Percentiles rank a stretch among this genome's conserved stretches.
Evolutionary conservation across 2,113 vertebrate genomes (phyloP).

Genomic region (Amphiprion percula): DNA sequence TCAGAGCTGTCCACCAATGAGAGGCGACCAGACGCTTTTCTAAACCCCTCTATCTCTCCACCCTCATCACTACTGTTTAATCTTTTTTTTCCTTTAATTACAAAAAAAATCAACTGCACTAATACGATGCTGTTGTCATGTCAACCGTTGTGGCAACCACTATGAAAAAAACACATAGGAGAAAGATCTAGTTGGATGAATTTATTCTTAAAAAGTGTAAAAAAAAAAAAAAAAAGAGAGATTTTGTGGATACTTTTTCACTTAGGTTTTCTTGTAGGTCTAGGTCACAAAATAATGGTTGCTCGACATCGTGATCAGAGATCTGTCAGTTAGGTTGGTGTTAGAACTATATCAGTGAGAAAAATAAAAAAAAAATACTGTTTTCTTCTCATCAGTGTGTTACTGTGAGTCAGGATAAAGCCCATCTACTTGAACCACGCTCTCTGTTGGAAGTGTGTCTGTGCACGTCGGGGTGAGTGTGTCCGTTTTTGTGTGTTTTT

Average conservation of each 20-base stretch:
- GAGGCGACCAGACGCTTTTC: constrained; percentile 45
- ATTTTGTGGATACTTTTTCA: constrained; percentile 66
- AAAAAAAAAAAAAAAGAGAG: constrained; percentile 30
- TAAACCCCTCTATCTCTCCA: constrained; percentile 49
- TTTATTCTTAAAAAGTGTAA: constrained; percentile 59
- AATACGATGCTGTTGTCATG: constrained; percentile 76
- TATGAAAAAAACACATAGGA: constrained; percentile 55
- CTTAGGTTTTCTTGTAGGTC: constrained; percentile 65
- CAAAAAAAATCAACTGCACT: constrained; percentile 74
- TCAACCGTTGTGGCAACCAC: constrained; percentile 73
- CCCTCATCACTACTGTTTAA: constrained; percentile 68
- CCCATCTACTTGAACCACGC: constrained; percentile 81
- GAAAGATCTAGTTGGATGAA: constrained; percentile 64
- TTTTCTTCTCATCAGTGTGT: constrained; percentile 77
- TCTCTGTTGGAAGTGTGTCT: constrained; percentile 73
- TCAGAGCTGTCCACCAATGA: constrained; percentile 57
- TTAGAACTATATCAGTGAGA: constrained; percentile 70
- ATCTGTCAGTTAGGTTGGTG: constrained; percentile 70
- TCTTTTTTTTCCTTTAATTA: constrained; percentile 21
- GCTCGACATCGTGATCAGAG: constrained; percentile 69
- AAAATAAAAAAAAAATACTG: constrained; percentile 68
- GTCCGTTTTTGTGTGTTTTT: constrained; percentile 36
- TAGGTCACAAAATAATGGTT: constrained; percentile 71
- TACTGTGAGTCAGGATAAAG: constrained; percentile 81
- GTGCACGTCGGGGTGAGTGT: constrained; percentile 36